Base-by-base conservation (phyloP, 2,797 vertebrate species). In the Picus viridis region DNA sequence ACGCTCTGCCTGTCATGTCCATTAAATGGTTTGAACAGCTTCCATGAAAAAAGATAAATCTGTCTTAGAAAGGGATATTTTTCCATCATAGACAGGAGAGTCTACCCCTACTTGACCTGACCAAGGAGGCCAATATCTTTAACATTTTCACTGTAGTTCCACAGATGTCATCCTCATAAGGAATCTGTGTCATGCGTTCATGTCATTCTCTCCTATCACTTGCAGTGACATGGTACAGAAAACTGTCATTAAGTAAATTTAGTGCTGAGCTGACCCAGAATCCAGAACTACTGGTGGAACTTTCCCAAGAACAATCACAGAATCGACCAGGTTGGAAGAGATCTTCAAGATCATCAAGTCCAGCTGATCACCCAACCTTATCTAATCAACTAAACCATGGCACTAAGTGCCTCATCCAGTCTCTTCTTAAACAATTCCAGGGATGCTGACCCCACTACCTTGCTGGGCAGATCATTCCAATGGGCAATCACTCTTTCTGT, bases 291-390 rank as follows among this genome's bases (percentile, higher is more conserved):
- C 5, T n/a, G 32, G 11, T 57, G 39, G 10, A 58, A 84, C n/a
- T 62, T 86, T 15, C 27, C 17, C 67, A 34, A 59, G 23, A 34
- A 53, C 4, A 3, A 34, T 53, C 0, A 0, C 2, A 2, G 41
- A 41, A 41, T 41, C 41, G 16, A 14, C 41, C 41, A 41, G 41
- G 41, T 41, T 41, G 41, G 41, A 41, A 41, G 41, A 41, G 41
- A 15, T 16, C 41, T 41, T 16, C 41, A 41, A 41, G 41, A 41
- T 41, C 41, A 41, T 41, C 41, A 41, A 41, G 41, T 41, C 41
- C 41, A 41, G 13, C 41, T 16, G 13, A 41, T 41, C 41, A 41
- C 41, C 41, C 41, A 41, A 41, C 41, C 41, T 16, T 41, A 14
- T 41, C 41, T 41, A 41, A 41, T 41, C 41, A 41, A 41, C 41